Evolutionary conservation across 1,140 invertebrate species (phyloP).

Genomic region (Drosophila orena): DNA sequence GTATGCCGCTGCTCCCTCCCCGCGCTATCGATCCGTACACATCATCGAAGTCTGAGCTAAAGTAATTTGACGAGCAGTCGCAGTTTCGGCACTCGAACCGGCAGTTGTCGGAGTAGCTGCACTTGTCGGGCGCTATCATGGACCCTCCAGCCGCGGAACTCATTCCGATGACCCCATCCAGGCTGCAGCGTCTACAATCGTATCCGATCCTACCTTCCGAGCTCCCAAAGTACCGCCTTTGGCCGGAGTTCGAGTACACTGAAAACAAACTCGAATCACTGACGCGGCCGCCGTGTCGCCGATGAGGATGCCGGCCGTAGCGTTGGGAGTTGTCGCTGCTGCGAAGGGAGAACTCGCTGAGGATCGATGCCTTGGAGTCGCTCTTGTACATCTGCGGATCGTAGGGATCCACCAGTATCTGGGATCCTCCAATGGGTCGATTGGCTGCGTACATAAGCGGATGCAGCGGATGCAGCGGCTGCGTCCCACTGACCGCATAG

Average conservation of each 20-base stretch:
- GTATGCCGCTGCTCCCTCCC: conserved; percentile 73
- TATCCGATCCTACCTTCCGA: conserved; percentile 81
- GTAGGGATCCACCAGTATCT: conserved; percentile 73
- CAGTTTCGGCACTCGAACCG: conserved; percentile 83
- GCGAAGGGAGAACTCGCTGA: conserved; percentile 80
- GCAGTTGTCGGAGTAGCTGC: conserved; percentile 81
- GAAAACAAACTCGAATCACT: conserved; percentile 78
- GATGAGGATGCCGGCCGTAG: conserved; percentile 60
- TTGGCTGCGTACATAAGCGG: conserved; percentile 77
- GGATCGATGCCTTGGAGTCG: conserved; percentile 79
- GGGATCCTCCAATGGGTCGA: conserved; percentile 75
- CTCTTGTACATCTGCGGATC: conserved; percentile 83
- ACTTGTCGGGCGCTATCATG: conserved; percentile 52
- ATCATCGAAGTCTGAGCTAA: conserved; percentile 84
- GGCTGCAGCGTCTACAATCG: conserved; percentile 79
- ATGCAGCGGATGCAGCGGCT: conserved; percentile 69
- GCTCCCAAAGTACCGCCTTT: conserved; percentile 80
- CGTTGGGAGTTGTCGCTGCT: conserved; percentile 82
- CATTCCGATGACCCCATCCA: conserved; percentile 67
- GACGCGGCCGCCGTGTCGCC: conserved; percentile 47
- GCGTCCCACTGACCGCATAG: conserved; percentile 55
- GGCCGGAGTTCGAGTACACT: conserved; percentile 50
- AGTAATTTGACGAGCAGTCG: conserved; percentile 84
- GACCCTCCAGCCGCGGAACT: not conserved
- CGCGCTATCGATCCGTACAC: conserved; percentile 72